These are phyloP conservation scores for Nannoperca australis DNA, from an alignment of 2,797 vertebrate species.

Conservation along the genomic window DNA sequence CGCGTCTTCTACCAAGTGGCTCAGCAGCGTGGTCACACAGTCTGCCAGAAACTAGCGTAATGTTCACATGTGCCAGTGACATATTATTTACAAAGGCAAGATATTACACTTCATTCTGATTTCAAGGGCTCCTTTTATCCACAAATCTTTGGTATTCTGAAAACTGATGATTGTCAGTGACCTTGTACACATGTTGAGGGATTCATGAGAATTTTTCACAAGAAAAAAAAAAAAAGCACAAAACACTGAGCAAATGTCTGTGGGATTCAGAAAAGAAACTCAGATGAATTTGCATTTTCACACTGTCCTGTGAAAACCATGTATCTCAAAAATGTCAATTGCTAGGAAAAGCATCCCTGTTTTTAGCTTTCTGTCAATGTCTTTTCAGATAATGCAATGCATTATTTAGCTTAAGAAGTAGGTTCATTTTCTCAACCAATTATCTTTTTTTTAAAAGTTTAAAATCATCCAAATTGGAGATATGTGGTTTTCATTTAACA, in stretches of 20 bases:
- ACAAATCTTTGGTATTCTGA: not conserved
- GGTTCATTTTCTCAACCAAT: not conserved
- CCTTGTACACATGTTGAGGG: not conserved
- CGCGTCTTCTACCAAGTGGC: not conserved
- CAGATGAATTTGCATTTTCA: not conserved
- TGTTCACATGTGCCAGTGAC: slow-evolving; percentile 32
- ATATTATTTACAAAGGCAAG: slow-evolving; percentile 19
- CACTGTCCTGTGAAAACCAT: not conserved
- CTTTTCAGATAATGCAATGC: not conserved
- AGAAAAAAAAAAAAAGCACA: not conserved
- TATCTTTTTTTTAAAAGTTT: not conserved
- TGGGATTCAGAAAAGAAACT: not conserved
- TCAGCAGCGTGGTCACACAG: slow-evolving; percentile 10
- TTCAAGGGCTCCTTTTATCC: slow-evolving; percentile 32
- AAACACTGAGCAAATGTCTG: not conserved
- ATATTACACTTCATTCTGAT: not conserved
- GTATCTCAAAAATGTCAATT: not conserved
- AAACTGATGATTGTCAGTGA: slow-evolving; percentile 14
- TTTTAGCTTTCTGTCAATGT: not conserved
- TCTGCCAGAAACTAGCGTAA: slow-evolving; percentile 8
- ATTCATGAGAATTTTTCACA: slow-evolving; percentile 3
- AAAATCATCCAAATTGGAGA: not conserved
- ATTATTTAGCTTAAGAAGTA: not conserved
- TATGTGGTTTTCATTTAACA: not conserved
- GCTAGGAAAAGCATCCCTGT: not conserved